phyloP scores from a whole-genome alignment of 64 coral and sea anemone genomes.

The Stylophora pistillata region DNA sequence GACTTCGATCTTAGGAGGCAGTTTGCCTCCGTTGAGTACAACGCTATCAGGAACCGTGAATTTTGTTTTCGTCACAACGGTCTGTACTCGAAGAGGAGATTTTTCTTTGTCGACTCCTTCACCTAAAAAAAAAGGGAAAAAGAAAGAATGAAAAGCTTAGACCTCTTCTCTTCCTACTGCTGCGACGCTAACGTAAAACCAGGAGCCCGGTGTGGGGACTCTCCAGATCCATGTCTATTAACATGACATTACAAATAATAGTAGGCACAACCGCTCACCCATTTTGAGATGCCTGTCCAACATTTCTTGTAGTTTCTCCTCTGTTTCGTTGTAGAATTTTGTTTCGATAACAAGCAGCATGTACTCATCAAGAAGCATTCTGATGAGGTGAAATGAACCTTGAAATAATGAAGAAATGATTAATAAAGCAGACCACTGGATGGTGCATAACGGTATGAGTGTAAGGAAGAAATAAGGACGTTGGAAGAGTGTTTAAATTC shows the following conservation, averaged over 20 bases:
- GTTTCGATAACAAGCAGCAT: slow-evolving; percentile 96
- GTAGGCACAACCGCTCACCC: slow-evolving; percentile 44
- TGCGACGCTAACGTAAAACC: no score
- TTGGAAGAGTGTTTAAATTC: neutral
- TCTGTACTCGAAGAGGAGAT: slow-evolving; percentile 86
- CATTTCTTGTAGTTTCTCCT: slow-evolving; percentile 94
- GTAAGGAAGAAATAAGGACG: neutral
- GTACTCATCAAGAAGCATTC: slow-evolving; percentile 97
- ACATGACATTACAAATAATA: neutral
- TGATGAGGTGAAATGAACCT: slow-evolving; percentile 98
- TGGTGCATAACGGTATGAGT: neutral
- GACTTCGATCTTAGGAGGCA: slow-evolving; percentile 39
- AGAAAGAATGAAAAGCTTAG: neutral
- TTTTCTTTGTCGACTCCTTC: slow-evolving; percentile 92
- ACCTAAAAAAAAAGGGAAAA: slow-evolving; percentile 10
- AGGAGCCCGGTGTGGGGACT: no score
- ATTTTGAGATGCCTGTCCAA: slow-evolving; percentile 89
- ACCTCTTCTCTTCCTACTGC: no score
- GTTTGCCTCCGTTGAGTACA: slow-evolving; percentile 48
- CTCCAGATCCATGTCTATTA: neutral
- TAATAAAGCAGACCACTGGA: neutral
- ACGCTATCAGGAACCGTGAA: slow-evolving; percentile 89
- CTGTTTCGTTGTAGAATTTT: slow-evolving; percentile 89
- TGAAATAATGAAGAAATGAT: neutral
- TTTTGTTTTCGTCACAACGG: slow-evolving; percentile 91